Evolutionary conservation across 1,140 invertebrate genomes (phyloP).

Genomic region (Adelges cooleyi): DNA sequence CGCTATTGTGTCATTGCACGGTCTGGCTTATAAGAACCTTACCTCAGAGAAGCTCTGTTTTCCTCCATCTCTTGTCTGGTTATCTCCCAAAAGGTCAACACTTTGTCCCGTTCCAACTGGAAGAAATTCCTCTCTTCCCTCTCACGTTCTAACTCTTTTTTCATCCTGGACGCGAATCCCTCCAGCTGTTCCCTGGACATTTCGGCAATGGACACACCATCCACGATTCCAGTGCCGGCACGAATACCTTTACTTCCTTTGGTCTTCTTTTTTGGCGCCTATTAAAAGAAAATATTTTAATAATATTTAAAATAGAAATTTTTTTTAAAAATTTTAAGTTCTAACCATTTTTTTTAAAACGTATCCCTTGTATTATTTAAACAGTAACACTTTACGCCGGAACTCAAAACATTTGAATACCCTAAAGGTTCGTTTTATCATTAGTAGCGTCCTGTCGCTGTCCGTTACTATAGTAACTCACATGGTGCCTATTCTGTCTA

Average conservation of each 20-base stretch:
- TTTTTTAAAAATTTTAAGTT: too few species aligned
- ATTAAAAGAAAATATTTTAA: too few species aligned
- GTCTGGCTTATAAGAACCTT: conserved; percentile 25
- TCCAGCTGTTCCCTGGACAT: conserved; percentile 90
- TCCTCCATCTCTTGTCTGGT: conserved; percentile 73
- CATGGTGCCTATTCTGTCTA: too few species aligned
- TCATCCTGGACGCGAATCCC: conserved; percentile 70
- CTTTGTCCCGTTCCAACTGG: conserved; percentile 86
- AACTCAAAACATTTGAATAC: too few species aligned
- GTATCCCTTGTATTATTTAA: too few species aligned
- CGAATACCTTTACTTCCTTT: conserved; percentile 37
- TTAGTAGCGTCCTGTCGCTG: too few species aligned
- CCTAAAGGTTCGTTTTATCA: too few species aligned
- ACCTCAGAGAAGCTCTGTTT: conserved; percentile 55
- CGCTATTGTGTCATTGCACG: too few species aligned
- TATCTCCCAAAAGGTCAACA: conserved; percentile 89
- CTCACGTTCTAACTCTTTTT: conserved; percentile 85
- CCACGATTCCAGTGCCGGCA: conserved; percentile 53
- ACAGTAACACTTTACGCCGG: too few species aligned
- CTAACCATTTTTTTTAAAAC: too few species aligned
- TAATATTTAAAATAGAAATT: too few species aligned
- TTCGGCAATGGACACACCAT: conserved; percentile 80
- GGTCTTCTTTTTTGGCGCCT: conserved; percentile 33
- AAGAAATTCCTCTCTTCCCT: conserved; percentile 91
- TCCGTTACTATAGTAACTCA: too few species aligned